Evolutionary conservation across 2,888 invertebrate species (phyloP).

Genomic region (Eupithecia exiguata): DNA sequence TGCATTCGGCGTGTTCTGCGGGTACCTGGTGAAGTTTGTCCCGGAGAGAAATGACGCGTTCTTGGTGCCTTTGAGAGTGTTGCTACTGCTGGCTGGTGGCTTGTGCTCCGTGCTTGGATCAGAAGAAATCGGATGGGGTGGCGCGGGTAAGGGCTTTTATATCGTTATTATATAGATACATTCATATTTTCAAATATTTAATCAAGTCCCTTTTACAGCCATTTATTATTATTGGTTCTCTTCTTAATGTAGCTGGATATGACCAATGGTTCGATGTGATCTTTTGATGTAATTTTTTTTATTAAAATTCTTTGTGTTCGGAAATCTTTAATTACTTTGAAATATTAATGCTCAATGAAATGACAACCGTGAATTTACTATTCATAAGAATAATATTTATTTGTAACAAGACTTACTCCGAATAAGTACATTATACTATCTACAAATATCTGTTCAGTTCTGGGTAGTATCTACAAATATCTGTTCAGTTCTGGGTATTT

Average conservation of each 20-base stretch:
- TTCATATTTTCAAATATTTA: too few species aligned
- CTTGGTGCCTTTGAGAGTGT: conserved; percentile 90
- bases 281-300: neutral
- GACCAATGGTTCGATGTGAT: neutral
- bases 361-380: neutral
- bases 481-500: too few species aligned
- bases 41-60: conserved; percentile 93
- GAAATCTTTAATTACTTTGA: neutral
- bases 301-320: neutral
- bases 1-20: conserved; percentile 92
- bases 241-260: neutral
- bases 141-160: conserved; percentile 73
- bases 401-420: too few species aligned
- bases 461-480: too few species aligned
- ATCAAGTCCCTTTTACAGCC: too few species aligned
- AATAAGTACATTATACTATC: too few species aligned
- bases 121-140: conserved; percentile 88
- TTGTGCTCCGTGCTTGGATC: conserved; percentile 94
- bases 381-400: too few species aligned
- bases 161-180: neutral
- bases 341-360: too few species aligned
- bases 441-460: too few species aligned
- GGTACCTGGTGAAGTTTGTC: conserved; percentile 90
- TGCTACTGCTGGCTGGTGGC: conserved; percentile 92
- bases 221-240: too few species aligned